These are phyloP conservation scores for Kryptolebias ocellatus DNA, from an alignment of 2,797 vertebrate genomes.

Conservation along the genomic window DNA sequence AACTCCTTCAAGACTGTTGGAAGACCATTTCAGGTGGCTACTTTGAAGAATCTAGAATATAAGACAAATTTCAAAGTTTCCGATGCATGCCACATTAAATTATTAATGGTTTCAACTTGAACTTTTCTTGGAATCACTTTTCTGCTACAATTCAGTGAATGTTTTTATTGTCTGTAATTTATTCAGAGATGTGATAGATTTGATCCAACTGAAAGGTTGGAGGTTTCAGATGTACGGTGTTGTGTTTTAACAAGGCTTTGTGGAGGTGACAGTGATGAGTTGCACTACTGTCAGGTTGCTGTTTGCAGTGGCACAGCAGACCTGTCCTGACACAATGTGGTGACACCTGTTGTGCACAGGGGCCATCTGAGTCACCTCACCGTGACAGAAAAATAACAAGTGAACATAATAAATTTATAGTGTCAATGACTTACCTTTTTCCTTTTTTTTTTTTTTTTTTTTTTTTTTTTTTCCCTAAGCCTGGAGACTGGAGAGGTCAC, in stretches of 20 bases:
- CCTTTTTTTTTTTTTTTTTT: not conserved
- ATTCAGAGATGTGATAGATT: not conserved
- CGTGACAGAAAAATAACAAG: not conserved
- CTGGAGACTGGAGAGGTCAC: conserved; percentile 84
- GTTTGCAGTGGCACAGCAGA: conserved; percentile 60
- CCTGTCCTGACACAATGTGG: conserved; percentile 58
- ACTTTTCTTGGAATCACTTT: too few relatives aligned
- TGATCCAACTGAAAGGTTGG: not conserved
- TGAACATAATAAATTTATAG: not conserved
- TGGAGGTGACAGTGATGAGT: conserved; percentile 65
- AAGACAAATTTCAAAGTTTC: too few relatives aligned
- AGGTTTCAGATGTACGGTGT: too few relatives aligned
- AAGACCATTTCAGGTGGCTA: not conserved
- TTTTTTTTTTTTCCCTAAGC: not conserved
- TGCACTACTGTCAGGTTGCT: conserved; percentile 60
- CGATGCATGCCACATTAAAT: too few relatives aligned
- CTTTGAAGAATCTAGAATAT: too few relatives aligned
- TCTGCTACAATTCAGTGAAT: too few relatives aligned
- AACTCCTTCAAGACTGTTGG: not conserved
- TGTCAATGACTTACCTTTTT: not conserved
- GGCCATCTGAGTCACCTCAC: conserved; percentile 61
- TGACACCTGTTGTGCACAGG: conserved; percentile 66
- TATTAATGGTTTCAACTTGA: too few relatives aligned
- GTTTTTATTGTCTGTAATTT: too few relatives aligned
- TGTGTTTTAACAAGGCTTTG: not conserved